Conservation (phyloP, 2,888 invertebrate species). For the Drosophila setosimentum region DNA sequence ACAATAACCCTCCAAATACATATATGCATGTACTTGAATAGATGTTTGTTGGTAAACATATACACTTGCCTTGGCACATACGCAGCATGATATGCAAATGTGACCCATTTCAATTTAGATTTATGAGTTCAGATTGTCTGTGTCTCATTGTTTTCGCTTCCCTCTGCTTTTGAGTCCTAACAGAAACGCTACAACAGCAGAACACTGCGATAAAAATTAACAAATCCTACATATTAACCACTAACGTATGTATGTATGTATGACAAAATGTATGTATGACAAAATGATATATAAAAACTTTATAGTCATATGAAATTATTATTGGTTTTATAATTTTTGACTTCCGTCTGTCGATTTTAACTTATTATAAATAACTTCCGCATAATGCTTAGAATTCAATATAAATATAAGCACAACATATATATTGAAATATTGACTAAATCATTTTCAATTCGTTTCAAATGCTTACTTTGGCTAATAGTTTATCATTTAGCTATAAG, state of each 20-base stretch:
- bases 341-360: too few relatives aligned
- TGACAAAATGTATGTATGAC: too few relatives aligned
- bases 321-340: too few relatives aligned
- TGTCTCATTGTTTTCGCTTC: constrained; percentile 44
- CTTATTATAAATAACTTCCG: too few relatives aligned
- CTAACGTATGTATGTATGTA: constrained; percentile 7
- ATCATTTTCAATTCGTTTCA: too few relatives aligned
- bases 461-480: too few relatives aligned
- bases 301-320: neutral
- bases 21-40: neutral
- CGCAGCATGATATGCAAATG: constrained; percentile 48
- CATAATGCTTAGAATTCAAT: too few relatives aligned
- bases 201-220: constrained; percentile 8
- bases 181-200: neutral
- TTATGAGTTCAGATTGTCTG: constrained; percentile 60
- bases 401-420: too few relatives aligned
- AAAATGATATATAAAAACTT: too few relatives aligned
- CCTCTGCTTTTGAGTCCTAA: neutral
- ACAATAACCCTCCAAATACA: constrained; percentile 12
- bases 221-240: neutral
- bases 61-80: constrained; percentile 40
- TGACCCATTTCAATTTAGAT: constrained; percentile 69
- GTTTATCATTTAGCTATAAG: too few relatives aligned
- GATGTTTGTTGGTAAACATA: constrained; percentile 8
- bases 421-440: too few relatives aligned